These are phyloP conservation scores for Steinernema feltiae DNA, from an alignment of 1,140 invertebrate genomes.

Conservation along the genomic window DNA sequence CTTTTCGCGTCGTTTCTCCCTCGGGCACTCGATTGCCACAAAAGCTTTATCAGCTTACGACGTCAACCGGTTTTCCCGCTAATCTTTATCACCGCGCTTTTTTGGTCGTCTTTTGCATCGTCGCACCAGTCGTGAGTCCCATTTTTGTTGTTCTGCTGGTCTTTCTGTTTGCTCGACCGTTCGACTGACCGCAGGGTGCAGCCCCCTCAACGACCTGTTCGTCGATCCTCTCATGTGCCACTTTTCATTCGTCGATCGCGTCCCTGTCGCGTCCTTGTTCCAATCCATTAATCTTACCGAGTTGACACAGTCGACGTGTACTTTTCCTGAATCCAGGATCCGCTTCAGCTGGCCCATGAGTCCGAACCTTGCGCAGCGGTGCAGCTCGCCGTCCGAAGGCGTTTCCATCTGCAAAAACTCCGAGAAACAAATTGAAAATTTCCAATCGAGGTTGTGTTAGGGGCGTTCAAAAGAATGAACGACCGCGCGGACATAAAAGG, in stretches of 20 bases:
- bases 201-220: not conserved
- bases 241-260: not conserved
- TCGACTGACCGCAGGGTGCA: constrained; percentile 6
- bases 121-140: not conserved
- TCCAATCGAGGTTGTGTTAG: not conserved
- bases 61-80: constrained; percentile 6
- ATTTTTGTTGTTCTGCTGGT: constrained; percentile 2
- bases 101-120: not conserved
- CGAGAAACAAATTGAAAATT: not conserved
- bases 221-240: constrained; percentile 1
- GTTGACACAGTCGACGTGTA: constrained; percentile 75
- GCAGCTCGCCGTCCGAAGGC: constrained; percentile 78
- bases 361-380: constrained; percentile 77
- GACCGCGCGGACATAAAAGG: constrained; percentile 13
- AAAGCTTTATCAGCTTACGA: constrained; percentile 2
- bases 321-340: constrained; percentile 80
- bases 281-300: constrained; percentile 7
- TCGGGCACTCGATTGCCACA: constrained; percentile 1
- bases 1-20: not conserved
- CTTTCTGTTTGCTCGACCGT: not conserved
- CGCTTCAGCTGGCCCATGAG: constrained; percentile 70
- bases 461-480: constrained; percentile 3
- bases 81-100: constrained; percentile 10
- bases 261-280: not conserved
- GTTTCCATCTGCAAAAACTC: constrained; percentile 72